phyloP scores from a whole-genome alignment of 2,888 invertebrate species.

The Drosophila acutilabella region DNA sequence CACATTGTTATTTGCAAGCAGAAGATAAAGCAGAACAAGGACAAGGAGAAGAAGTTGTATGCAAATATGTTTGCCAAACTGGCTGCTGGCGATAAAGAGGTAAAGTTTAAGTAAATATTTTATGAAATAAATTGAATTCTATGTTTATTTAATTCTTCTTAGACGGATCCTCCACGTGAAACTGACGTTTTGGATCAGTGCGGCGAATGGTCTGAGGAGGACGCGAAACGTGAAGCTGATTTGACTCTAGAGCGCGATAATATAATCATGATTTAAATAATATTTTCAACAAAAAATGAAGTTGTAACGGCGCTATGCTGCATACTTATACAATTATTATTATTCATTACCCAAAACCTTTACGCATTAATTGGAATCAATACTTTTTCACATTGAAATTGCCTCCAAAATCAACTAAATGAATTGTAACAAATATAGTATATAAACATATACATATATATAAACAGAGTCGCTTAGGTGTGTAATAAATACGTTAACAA shows the following conservation, averaged over 20 bases:
- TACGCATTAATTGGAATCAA: conserved; percentile 20
- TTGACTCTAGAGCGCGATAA: conserved; percentile 82
- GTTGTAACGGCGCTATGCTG: conserved; percentile 13
- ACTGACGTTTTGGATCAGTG: conserved; percentile 82
- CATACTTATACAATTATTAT: conserved; percentile 38
- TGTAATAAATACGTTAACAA: conserved; percentile 40
- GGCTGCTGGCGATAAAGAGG: conserved; percentile 92
- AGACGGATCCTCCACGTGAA: conserved; percentile 74
- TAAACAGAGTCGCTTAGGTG: conserved; percentile 29
- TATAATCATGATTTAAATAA: conserved; percentile 82
- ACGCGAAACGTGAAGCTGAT: conserved; percentile 82
- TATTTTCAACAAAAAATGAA: background rate
- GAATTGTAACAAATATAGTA: conserved; percentile 35
- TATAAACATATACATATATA: conserved; percentile 5
- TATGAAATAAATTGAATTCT: background rate
- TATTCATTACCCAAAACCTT: conserved; percentile 28
- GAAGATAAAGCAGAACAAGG: conserved; percentile 90
- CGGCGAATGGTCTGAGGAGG: conserved; percentile 84
- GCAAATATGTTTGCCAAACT: conserved; percentile 98
- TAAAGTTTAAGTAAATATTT: conserved; percentile 29
- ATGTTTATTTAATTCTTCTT: background rate
- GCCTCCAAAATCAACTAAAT: conserved; percentile 34
- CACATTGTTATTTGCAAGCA: conserved; percentile 90
- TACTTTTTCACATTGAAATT: conserved; percentile 25
- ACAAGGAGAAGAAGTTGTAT: conserved; percentile 94